Percentiles rank a stretch among this genome's conserved stretches.
Conservation (phyloP, 1,140 invertebrate species). For the Cryptotermes secundus region DNA sequence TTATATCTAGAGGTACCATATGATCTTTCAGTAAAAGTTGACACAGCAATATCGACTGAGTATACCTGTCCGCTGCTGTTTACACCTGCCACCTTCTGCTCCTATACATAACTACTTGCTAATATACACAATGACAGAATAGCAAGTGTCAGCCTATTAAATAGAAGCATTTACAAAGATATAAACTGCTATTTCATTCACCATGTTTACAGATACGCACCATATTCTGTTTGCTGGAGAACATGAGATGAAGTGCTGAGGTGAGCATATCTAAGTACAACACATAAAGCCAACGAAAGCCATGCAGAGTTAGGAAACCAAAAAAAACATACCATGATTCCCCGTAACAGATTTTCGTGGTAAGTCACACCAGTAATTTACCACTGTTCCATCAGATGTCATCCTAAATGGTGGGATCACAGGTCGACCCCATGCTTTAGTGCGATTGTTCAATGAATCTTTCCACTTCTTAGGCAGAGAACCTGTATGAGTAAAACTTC, state of each 20-base stretch:
- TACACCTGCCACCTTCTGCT: no score
- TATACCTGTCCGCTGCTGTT: no score
- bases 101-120: no score
- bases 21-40: no score
- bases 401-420: constrained; percentile 65
- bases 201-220: no score
- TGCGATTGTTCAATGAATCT: constrained; percentile 35
- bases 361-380: constrained; percentile 82
- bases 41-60: no score
- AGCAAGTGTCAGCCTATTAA: no score
- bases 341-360: constrained; percentile 43
- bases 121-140: no score
- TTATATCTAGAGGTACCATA: no score
- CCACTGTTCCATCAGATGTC: constrained; percentile 75
- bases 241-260: neutral
- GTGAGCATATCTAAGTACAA: neutral
- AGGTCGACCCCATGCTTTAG: constrained; percentile 30
- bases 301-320: neutral
- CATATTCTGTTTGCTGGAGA: neutral
- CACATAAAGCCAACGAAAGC: neutral
- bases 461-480: constrained; percentile 37
- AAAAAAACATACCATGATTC: constrained; percentile 15
- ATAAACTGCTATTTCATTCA: no score
- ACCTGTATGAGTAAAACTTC: constrained; percentile 28
- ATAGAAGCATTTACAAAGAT: no score